These are phyloP conservation scores for Orthosia incerta DNA, from an alignment of 2,888 invertebrate genomes.

Conservation along the genomic window DNA sequence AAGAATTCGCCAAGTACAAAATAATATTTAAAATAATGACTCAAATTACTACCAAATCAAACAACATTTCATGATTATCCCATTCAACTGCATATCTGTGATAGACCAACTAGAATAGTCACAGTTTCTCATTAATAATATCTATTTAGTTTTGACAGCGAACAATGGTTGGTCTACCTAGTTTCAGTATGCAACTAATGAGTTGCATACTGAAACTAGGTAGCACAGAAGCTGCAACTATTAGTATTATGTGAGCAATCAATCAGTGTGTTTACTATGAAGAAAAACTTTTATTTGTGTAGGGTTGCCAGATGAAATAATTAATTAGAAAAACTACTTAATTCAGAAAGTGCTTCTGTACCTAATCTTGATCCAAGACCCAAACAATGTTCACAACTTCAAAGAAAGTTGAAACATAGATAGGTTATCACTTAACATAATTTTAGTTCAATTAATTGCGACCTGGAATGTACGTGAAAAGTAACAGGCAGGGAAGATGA, in stretches of 20 bases:
- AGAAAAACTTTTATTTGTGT: slow-evolving; percentile 51
- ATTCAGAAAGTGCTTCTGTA: too few species aligned
- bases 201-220: slow-evolving; percentile 8
- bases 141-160: slow-evolving; percentile 24
- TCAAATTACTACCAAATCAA: neutral
- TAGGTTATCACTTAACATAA: too few species aligned
- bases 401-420: too few species aligned
- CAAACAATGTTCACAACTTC: too few species aligned
- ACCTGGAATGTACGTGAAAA: too few species aligned
- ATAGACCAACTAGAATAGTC: neutral
- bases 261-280: slow-evolving; percentile 51
- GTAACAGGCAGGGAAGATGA: too few species aligned
- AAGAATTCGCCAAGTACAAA: neutral
- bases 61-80: neutral
- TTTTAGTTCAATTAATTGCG: too few species aligned
- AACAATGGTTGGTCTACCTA: too few species aligned
- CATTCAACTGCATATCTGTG: neutral
- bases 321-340: neutral
- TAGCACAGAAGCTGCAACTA: slow-evolving; percentile 52
- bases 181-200: too few species aligned
- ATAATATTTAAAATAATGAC: neutral
- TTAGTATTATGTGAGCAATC: slow-evolving; percentile 60
- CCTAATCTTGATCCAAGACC: too few species aligned
- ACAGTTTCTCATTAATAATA: slow-evolving; percentile 6
- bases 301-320: slow-evolving; percentile 14